Evolutionary conservation across 2,797 vertebrate species (phyloP), one percentile per base, ranked within the genome.

Genomic region (Acipenser ruthenus): DNA sequence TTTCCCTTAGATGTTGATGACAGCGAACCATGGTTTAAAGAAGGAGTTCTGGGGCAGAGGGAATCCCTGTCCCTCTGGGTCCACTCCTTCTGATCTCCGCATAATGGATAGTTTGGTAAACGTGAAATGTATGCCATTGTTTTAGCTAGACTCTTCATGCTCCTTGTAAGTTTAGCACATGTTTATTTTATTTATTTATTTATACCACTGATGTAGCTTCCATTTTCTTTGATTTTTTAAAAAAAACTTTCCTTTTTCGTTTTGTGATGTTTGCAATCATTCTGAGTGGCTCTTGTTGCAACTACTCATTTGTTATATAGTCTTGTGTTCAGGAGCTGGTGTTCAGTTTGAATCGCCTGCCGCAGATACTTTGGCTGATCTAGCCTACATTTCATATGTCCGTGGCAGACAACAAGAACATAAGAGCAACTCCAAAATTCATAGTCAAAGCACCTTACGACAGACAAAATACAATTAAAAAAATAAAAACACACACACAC

Each of bases 71-170:
- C 67, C 70, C 49, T 50, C n/a, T n/a, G 52, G n/a, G 10, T 50
- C 10, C n/a, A 12, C 65, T 51, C 60, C 74, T 71, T 75, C 64
- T 70, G 59, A 78, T 75, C 66, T 68, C 70, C 23, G 9, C 65
- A 53, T 67, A 69, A 76, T 59, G 64, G 11, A 76, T 64, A 56
- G n/a, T 15, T 13, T 64, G 18, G 47, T 23, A 62, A 9, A 48
- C 11, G 60, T 62, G 47, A 48, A 62, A 62, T 23, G n/a, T 10
- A 23, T 48, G 47, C 47, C 7, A 50, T 66, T 6, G 53, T 48
- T 37, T 63, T 62, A 63, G 23, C 51, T 62, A 63, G 48, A 49
- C 12, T 23, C 13, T 50, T 11, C 48, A 15, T 18, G 10, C 13
- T 10, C 23, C 8, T 55, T 55, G 9, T 6, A 10, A 53, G 64